Conservation (phyloP, 2,113 vertebrate species). For the Hystrix brachyura region DNA sequence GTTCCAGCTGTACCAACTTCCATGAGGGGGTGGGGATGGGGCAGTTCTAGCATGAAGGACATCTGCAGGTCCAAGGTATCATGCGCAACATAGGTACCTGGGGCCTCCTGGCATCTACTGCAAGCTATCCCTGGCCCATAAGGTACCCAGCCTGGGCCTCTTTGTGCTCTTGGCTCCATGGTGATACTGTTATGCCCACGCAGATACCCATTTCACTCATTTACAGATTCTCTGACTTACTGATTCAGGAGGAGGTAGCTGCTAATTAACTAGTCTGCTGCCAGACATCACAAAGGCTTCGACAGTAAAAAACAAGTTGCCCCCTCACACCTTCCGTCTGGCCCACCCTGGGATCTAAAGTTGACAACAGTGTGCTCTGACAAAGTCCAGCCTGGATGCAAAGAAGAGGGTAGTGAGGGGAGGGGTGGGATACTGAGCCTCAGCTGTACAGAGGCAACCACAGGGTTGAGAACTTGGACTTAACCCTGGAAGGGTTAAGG, state of each 20-base stretch:
- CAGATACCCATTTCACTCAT: background rate
- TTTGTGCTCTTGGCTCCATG: background rate
- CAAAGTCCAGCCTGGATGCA: background rate
- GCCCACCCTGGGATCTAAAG: background rate
- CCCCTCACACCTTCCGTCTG: background rate
- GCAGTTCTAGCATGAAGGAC: background rate
- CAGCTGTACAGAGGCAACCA: background rate
- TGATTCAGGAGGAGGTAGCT: background rate
- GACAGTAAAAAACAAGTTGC: background rate
- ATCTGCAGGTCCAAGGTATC: no score
- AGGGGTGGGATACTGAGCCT: background rate
- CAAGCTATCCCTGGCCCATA: background rate
- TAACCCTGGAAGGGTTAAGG: background rate
- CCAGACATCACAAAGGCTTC: background rate
- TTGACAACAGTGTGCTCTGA: fast-evolving
- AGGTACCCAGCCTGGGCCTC: background rate
- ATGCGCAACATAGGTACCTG: background rate
- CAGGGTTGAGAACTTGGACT: background rate
- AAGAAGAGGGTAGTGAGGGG: background rate
- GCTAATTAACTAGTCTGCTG: background rate
- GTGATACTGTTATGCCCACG: background rate
- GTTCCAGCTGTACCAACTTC: background rate
- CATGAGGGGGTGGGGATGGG: no score
- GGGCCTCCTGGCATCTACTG: background rate
- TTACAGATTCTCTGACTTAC: background rate